phyloP scores from a whole-genome alignment of 1,140 invertebrate species.

The Andrena cerasifolii region DNA sequence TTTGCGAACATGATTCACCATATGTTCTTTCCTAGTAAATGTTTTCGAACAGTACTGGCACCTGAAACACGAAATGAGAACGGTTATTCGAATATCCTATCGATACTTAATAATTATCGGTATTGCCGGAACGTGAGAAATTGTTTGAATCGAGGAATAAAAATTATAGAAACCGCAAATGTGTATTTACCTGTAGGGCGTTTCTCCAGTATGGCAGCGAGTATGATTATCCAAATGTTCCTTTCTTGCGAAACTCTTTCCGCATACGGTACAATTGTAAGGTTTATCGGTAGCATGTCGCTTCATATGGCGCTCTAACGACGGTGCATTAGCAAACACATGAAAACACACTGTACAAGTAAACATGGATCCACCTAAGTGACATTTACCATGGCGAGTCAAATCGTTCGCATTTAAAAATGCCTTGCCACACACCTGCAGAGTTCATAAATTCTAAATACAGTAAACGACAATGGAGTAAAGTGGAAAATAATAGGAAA shows the following conservation, averaged over 20 bases:
- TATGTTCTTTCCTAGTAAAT: constrained; percentile 87
- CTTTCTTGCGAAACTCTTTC: constrained; percentile 93
- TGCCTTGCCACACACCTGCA: constrained; percentile 88
- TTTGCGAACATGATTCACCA: constrained; percentile 87
- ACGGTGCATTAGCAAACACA: constrained; percentile 88
- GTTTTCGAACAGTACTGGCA: constrained; percentile 87
- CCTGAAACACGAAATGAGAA: constrained; percentile 56
- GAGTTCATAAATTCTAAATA: background rate
- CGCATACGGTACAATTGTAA: constrained; percentile 91
- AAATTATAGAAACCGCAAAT: background rate
- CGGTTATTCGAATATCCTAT: background rate
- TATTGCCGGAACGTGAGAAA: too few species aligned
- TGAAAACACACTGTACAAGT: constrained; percentile 89
- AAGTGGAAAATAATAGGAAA: background rate
- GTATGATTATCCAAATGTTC: constrained; percentile 93
- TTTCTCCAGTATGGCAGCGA: constrained; percentile 92
- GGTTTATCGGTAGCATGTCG: constrained; percentile 91
- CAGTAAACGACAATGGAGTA: background rate
- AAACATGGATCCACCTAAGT: constrained; percentile 89
- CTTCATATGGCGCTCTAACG: constrained; percentile 89
- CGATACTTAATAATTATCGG: too few species aligned
- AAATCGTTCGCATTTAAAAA: constrained; percentile 90
- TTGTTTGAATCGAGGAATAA: too few species aligned
- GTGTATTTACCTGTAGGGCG: constrained; percentile 85
- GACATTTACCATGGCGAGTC: constrained; percentile 90